These are phyloP conservation scores for Ditula angustiorana DNA, from an alignment of 2,888 invertebrate genomes.

Conservation along the genomic window DNA sequence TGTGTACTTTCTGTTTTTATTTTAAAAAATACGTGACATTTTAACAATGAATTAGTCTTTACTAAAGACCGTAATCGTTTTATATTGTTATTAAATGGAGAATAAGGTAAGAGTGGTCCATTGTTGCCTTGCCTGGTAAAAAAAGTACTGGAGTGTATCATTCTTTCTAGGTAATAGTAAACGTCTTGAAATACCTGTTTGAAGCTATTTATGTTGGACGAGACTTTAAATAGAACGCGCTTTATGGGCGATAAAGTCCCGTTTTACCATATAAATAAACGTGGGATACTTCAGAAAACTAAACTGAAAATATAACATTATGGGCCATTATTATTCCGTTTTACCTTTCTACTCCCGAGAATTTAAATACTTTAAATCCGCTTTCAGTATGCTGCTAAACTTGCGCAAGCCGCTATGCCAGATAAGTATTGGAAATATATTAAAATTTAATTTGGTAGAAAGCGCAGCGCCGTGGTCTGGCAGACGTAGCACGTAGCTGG, in stretches of 20 bases:
- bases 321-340: background rate
- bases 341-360: background rate
- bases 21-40: too few species aligned
- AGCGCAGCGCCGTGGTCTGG: conserved; percentile 57
- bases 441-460: conserved; percentile 81
- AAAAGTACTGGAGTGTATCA: background rate
- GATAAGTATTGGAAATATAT: conserved; percentile 49
- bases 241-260: background rate
- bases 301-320: background rate
- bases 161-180: too few species aligned
- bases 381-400: conserved; percentile 13
- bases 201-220: background rate
- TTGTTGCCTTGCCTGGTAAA: too few species aligned
- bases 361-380: conserved; percentile 18
- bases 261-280: background rate
- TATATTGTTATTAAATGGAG: too few species aligned
- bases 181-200: too few species aligned
- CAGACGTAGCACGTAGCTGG: conserved; percentile 27
- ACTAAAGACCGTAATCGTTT: too few species aligned
- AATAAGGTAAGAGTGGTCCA: too few species aligned
- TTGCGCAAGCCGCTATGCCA: conserved; percentile 11
- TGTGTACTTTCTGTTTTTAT: background rate
- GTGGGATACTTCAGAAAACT: background rate
- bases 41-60: too few species aligned
- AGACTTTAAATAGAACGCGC: background rate